A percentile compares a stretch with the other conserved stretches of the same genome.
These are phyloP conservation scores for Umimayanthus chanpuru DNA, from an alignment of 92 coral and sea anemone species.

Conservation along the genomic window DNA sequence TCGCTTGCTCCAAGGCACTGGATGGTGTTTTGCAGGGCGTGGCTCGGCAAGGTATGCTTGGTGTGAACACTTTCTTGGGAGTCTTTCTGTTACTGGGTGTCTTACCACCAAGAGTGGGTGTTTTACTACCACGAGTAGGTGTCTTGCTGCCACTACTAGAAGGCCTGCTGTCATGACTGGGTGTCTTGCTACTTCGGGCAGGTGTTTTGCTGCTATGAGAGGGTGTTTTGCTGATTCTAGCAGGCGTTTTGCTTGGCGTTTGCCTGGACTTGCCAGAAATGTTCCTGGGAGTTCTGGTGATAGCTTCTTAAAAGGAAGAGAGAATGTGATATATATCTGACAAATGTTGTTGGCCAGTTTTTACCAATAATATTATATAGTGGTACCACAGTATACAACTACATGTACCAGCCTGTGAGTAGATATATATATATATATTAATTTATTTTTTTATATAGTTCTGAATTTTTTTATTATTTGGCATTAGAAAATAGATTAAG, in stretches of 20 bases:
- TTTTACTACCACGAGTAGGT: constrained; percentile 15
- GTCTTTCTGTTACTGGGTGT: constrained; percentile 57
- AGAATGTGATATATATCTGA: neutral
- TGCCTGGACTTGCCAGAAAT: constrained; percentile 27
- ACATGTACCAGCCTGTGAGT: too few relatives aligned
- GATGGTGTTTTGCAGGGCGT: constrained; percentile 93
- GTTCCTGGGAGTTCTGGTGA: constrained; percentile 43
- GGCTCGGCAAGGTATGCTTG: constrained; percentile 87
- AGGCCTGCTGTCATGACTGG: constrained; percentile 2
- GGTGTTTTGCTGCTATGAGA: constrained; percentile 44
- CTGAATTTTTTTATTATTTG: too few relatives aligned
- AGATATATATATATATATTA: too few relatives aligned
- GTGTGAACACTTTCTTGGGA: constrained; percentile 63
- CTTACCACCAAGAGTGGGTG: constrained; percentile 27
- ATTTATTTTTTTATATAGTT: too few relatives aligned
- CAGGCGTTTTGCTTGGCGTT: constrained; percentile 46
- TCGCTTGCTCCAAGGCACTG: constrained; percentile 87
- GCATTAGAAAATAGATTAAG: too few relatives aligned
- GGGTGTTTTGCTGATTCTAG: too few relatives aligned
- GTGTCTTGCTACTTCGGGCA: constrained; percentile 4
- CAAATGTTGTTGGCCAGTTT: too few relatives aligned
- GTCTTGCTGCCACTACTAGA: constrained; percentile 21
- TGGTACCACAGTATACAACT: too few relatives aligned
- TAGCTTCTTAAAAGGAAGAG: constrained; percentile 1
- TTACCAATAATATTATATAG: too few relatives aligned